Evolutionary conservation across 2,888 invertebrate species (phyloP).

Genomic region (Rhopalosiphum nymphaeae): DNA sequence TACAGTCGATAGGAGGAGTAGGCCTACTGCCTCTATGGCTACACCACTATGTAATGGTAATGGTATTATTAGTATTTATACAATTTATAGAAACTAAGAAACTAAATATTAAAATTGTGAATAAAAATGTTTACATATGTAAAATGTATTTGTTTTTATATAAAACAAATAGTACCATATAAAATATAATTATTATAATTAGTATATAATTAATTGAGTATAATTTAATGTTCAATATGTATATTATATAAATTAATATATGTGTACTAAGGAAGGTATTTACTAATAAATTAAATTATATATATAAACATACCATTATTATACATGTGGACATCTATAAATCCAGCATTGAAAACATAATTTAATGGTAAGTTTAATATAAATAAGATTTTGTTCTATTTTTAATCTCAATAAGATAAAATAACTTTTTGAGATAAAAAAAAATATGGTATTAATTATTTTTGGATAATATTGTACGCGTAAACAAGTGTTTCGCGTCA

Average conservation of each 20-base stretch:
- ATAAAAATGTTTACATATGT: neutral
- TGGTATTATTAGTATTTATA: neutral
- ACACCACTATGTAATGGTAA: neutral
- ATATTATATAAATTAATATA: neutral
- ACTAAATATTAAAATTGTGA: neutral
- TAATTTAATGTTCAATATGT: neutral
- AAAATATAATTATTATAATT: neutral
- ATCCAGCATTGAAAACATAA: neutral
- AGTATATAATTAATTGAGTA: neutral
- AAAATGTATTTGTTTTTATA: neutral
- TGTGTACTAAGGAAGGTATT: neutral
- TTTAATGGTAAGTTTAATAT: neutral
- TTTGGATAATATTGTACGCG: neutral
- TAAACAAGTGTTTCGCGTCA: neutral
- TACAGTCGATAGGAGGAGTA: too few relatives aligned
- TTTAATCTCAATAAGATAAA: neutral
- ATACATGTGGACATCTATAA: neutral
- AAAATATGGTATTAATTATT: neutral
- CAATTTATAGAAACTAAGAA: neutral
- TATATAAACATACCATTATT: neutral
- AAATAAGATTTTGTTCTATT: neutral
- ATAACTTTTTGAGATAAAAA: neutral
- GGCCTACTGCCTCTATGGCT: too few relatives aligned
- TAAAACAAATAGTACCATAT: neutral
- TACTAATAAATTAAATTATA: neutral